A percentile compares a stretch with the other conserved stretches of the same genome.
These are phyloP conservation scores for Salvelinus alpinus DNA, from an alignment of 2,113 vertebrate species.

Conservation along the genomic window DNA sequence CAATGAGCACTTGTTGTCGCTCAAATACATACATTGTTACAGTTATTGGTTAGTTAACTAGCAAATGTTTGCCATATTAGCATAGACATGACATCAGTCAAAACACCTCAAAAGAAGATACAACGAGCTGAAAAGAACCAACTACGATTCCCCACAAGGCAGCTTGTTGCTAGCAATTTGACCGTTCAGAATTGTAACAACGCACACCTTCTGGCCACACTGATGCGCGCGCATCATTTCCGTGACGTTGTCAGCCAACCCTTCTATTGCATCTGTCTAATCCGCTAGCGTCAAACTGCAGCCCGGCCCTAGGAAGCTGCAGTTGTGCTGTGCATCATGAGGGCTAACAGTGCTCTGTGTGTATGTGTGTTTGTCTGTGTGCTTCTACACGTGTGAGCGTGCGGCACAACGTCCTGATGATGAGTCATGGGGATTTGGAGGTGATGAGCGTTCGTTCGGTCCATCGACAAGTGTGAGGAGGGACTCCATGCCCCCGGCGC, in stretches of 20 bases:
- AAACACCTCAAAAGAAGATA: too few relatives aligned
- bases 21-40: too few relatives aligned
- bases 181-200: too few relatives aligned
- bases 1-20: too few relatives aligned
- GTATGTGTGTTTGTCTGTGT: neutral
- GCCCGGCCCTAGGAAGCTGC: constrained; percentile 28
- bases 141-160: too few relatives aligned
- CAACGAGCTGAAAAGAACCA: too few relatives aligned
- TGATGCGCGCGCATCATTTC: too few relatives aligned
- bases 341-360: constrained; percentile 32
- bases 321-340: constrained; percentile 25
- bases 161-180: too few relatives aligned
- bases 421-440: constrained; percentile 59
- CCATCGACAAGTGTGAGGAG: constrained; percentile 33
- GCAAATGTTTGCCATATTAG: too few relatives aligned
- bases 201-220: too few relatives aligned
- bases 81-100: too few relatives aligned
- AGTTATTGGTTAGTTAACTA: too few relatives aligned
- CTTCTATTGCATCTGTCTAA: constrained; percentile 14
- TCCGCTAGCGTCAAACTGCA: constrained; percentile 12
- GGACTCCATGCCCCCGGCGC: constrained; percentile 17
- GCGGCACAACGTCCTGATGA: neutral
- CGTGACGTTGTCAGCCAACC: neutral
- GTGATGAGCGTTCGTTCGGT: constrained; percentile 30
- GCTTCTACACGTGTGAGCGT: neutral